Evolutionary conservation across 2,888 invertebrate species (phyloP), one percentile per base, ranked within the genome.

Genomic region (Leucoma salicis): DNA sequence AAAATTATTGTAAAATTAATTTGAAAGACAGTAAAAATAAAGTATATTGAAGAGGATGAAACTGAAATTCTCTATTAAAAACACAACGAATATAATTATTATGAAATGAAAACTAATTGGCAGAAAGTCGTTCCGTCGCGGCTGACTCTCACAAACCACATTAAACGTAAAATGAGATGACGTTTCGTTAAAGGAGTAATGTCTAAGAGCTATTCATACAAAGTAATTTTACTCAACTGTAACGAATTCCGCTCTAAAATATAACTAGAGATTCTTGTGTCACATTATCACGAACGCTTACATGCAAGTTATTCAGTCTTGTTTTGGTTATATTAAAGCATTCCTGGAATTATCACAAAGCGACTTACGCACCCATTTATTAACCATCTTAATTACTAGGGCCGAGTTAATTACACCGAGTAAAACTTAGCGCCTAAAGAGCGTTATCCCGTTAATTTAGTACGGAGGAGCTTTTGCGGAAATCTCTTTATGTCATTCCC

Each of bases 361-460:
- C 82, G 78, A 79, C 81, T 85, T 76, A 84, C 84, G 78, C 78
- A 80, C 77, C 81, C 83, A 84, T 86, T 85, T 85, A 88, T 85
- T 82, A 87, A 84, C 81, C 82, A 84, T 83, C 83, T 85, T 86
- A 85, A 87, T 87, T 84, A 83, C 86, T 78, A 77, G 79, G 84
- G 76, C 82, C 76, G 78, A 86, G 82, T 85, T 86, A 85, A 86
- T 87, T 85, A 84, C 70, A 75, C 63, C 58, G 73, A 74, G 78
- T 74, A 81, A 83, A 86, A 85, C 85, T 87, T 85, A 84, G 67
- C 81, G 76, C 72, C 80, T 81, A 77, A 78, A 80, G 78, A 80
- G 78, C 74, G 70, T 73, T 78, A 84, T 82, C 77, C 82, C 75
- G 74, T 78, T 82, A 82, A 86, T 84, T 85, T 84, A 76, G 70